These are phyloP conservation scores for Drosophila tropicalis DNA, from an alignment of 1,140 invertebrate species.

Conservation along the genomic window DNA sequence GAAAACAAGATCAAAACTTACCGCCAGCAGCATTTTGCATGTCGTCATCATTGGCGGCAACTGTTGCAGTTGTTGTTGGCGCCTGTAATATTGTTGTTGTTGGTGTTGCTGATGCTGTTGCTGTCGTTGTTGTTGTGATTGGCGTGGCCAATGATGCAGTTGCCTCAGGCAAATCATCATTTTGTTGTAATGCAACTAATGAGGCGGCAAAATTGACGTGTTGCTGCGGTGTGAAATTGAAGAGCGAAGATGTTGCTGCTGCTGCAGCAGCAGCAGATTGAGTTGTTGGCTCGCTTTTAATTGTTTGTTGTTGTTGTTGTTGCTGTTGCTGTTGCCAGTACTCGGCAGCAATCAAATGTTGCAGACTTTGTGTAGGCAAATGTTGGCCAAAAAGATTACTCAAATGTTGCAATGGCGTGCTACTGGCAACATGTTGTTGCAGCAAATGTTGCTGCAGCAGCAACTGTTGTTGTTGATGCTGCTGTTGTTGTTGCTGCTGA, in stretches of 20 bases:
- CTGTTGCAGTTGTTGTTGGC: conserved; percentile 51
- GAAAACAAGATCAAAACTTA: conserved; percentile 59
- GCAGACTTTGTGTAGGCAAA: conserved; percentile 74
- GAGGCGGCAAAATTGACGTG: conserved; percentile 80
- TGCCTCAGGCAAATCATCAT: conserved; percentile 65
- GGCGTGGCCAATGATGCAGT: conserved; percentile 43
- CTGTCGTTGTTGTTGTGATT: conserved; percentile 21
- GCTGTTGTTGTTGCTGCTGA: conserved; percentile 49
- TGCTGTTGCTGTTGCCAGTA: conserved; percentile 67
- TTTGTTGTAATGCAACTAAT: conserved; percentile 79
- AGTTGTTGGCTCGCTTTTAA: conserved; percentile 80
- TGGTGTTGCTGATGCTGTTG: conserved; percentile 24
- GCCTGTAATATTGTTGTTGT: conserved; percentile 34
- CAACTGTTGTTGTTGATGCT: conserved; percentile 59
- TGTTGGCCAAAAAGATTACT: conserved; percentile 76
- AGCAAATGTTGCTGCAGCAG: conserved; percentile 66
- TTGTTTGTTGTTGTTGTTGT: conserved; percentile 55
- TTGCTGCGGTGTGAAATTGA: conserved; percentile 71
- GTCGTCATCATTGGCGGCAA: conserved; percentile 25
- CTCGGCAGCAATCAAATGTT: conserved; percentile 72
- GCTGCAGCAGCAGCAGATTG: conserved; percentile 57
- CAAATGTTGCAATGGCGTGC: conserved; percentile 69
- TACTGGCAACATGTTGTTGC: conserved; percentile 72
- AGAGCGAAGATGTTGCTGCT: conserved; percentile 52
- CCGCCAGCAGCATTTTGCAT: conserved; percentile 70